Percentiles rank a stretch among this genome's conserved stretches.
Conservation (phyloP, 2,888 invertebrate genomes). For the Eupithecia vulgata region DNA sequence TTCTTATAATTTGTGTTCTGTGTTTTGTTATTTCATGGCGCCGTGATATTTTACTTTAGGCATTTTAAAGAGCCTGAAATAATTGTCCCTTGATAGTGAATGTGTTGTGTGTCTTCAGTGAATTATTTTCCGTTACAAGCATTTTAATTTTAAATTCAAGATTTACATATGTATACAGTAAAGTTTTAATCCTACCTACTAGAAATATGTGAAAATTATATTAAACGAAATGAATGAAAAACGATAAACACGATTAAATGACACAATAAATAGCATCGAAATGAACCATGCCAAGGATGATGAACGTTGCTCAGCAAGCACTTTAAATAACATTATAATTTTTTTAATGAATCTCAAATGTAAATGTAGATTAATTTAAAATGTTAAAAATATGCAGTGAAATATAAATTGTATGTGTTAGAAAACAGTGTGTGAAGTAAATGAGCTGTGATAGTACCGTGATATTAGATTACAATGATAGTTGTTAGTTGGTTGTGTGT, state of each 20-base stretch:
- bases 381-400: not conserved
- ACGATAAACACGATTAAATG: not conserved
- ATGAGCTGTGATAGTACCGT: conserved; percentile 69
- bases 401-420: not conserved
- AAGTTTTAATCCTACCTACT: not conserved
- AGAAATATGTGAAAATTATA: not conserved
- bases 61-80: not conserved
- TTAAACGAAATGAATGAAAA: not conserved
- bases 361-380: not conserved
- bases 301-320: not conserved
- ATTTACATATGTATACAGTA: not conserved
- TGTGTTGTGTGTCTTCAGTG: not conserved
- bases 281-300: not conserved
- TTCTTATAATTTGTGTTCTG: not conserved
- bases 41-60: not conserved
- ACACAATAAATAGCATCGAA: not conserved
- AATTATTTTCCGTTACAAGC: not conserved
- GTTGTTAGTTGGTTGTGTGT: conserved; percentile 69
- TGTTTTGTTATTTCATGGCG: not conserved
- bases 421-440: conserved; percentile 28
- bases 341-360: not conserved
- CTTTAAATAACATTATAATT: not conserved
- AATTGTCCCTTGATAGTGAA: not conserved
- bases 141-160: not conserved
- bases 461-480: conserved; percentile 72